Evolutionary conservation across 2,797 vertebrate species (phyloP), one percentile per base, ranked within the genome.

Genomic region (Scleropages formosus): DNA sequence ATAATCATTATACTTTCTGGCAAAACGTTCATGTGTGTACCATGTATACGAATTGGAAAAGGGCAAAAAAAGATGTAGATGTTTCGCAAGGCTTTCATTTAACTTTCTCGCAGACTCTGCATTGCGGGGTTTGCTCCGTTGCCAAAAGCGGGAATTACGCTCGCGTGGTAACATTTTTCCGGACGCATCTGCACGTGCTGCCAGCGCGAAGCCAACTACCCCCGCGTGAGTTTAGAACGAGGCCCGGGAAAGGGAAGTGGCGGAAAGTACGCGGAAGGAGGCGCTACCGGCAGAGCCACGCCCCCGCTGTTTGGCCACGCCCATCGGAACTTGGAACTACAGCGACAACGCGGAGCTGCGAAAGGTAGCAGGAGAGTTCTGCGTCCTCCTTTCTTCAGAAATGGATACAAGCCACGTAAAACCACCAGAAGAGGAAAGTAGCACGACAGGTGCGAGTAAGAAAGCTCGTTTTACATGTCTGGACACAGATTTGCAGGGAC

Each of bases 181-280:
- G 49, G 51, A 58, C 51, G 66, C 51, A 4, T 10, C 15, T 18
- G 44, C 20, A n/a, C 20, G n/a, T 22, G 51, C 2, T 31, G 6
- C 31, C 31, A 6, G 39, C n/a, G n/a, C n/a, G n/a, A n/a, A n/a
- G n/a, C n/a, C n/a, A n/a, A n/a, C n/a, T n/a, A 39, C 2, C 31
- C 31, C 31, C 31, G 22, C 6, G n/a, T 75, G 49, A 68, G 16
- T 15, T n/a, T 18, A n/a, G 47, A 13, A n/a, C 26, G 53, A 31
- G 39, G n/a, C 44, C 20, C 9, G 24, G 46, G 18, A 60, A 39
- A 2, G 12, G 46, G 46, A 70, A 49, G 22, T 62, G n/a, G 65
- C 20, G 78, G 18, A 76, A 80, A 80, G 61, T 80, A 81, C 44
- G 10, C 26, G 31, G 24, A 85, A 83, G 72, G 70, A 73, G 84